Evolutionary conservation across 2,797 vertebrate genomes (phyloP), one percentile per base, ranked within the genome.

Genomic region (Sebastes cheni): DNA sequence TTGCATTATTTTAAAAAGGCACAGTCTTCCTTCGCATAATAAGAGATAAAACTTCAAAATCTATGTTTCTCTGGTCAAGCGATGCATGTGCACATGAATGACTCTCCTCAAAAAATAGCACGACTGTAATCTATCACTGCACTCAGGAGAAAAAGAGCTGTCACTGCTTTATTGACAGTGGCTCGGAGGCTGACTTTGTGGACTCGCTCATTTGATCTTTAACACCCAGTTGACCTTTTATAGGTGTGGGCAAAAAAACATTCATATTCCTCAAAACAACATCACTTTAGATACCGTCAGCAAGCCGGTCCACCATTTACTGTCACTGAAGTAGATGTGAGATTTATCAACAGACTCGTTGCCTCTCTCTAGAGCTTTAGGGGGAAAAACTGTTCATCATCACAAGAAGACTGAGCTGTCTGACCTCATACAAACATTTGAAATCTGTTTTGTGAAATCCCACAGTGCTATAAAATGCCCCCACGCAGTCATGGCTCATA

Each of bases 351-450:
- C 75, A 64, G 39, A 56, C 73, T 56, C 25, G 62, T 73, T 71
- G 59, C 55, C 60, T 83, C 42, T 56, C 30, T 79, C 62, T 36
- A 9, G 36, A 84, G 80, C 77, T 79, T 81, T 32, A 12, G 23
- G 29, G 30, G 54, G 14, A 1, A 18, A 14, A 39, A 11, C 6
- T 6, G 42, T 78, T 74, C 34, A 77, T 85, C 69, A 67, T 52
- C 59, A 78, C 22, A n/a, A 61, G 20, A 46, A 58, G 52, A 64
- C 36, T 25, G 68, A 81, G 69, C 64, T 73, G 68, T 64, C 65
- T 67, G 79, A 75, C 79, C 65, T 81, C 42, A 46, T 25, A 46
- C 46, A 85, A 80, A 90, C 55, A 79, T 81, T 60, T 78, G 13
- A 74, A 73, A 80, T 72, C 32, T 50, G 58, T 81, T 83, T 59